phyloP scores from a whole-genome alignment of 2,113 vertebrate genomes.

The Sisor rabdophorus region DNA sequence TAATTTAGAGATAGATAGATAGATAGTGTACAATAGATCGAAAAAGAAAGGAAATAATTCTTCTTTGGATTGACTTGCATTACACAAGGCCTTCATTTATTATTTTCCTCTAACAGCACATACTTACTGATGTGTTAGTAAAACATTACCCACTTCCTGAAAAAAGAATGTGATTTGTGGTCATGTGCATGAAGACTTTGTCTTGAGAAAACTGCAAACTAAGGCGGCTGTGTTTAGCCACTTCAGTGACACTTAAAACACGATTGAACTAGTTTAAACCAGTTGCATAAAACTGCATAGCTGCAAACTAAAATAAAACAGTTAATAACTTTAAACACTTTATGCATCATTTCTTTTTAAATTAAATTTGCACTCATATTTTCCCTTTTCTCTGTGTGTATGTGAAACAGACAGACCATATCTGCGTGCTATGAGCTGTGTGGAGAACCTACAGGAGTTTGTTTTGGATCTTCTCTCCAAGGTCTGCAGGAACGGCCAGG shows the following conservation, averaged over 20 bases:
- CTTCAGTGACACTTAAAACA: background rate
- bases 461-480: slow-evolving; percentile 84
- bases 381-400: background rate
- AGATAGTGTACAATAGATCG: no score
- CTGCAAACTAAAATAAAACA: background rate
- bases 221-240: background rate
- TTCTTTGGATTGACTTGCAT: background rate
- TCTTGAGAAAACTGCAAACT: background rate
- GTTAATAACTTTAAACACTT: background rate
- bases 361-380: background rate
- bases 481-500: slow-evolving; percentile 74
- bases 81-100: background rate
- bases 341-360: background rate
- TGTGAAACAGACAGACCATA: slow-evolving; percentile 72
- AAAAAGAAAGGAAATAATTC: no score
- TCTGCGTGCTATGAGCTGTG: slow-evolving; percentile 74
- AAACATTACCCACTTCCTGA: background rate
- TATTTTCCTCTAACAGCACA: background rate
- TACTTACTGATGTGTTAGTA: no score
- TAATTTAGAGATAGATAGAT: background rate
- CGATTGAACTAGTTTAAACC: background rate
- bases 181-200: background rate
- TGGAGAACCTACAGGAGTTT: slow-evolving; percentile 87
- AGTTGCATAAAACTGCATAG: background rate
- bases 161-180: background rate